A percentile compares a stretch with the other conserved stretches of the same genome.
phyloP scores from a whole-genome alignment of 2,888 invertebrate genomes.

The Diadromus collaris region DNA sequence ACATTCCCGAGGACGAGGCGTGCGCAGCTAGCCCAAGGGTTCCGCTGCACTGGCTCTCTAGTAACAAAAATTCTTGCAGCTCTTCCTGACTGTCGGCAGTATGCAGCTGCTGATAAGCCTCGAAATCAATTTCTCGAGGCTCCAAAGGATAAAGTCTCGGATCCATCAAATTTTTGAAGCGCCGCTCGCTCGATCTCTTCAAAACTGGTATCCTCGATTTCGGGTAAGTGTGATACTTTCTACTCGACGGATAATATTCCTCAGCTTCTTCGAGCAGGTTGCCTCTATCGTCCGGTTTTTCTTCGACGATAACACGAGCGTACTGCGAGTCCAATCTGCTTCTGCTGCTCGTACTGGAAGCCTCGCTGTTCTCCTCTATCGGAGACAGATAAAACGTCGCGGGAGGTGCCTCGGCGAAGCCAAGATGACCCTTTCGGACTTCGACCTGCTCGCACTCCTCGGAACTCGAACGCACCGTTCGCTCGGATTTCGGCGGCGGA shows the following conservation, averaged over 20 bases:
- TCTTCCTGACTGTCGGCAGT: slow-evolving; percentile 84
- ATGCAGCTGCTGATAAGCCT: slow-evolving; percentile 82
- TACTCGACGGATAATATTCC: slow-evolving; percentile 61
- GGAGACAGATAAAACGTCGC: slow-evolving; percentile 80
- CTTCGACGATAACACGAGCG: slow-evolving; percentile 46
- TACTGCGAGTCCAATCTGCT: slow-evolving; percentile 63
- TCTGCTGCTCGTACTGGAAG: slow-evolving; percentile 80
- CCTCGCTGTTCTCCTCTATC: slow-evolving; percentile 83
- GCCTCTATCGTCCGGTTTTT: slow-evolving; percentile 34
- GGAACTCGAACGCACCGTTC: slow-evolving; percentile 44
- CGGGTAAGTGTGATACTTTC: slow-evolving; percentile 82
- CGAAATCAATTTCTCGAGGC: slow-evolving; percentile 83
- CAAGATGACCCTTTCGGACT: slow-evolving; percentile 49
- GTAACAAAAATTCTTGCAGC: slow-evolving; percentile 83
- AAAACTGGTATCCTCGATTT: slow-evolving; percentile 79
- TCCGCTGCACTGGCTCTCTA: slow-evolving; percentile 83
- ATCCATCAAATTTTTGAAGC: slow-evolving; percentile 70
- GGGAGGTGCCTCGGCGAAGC: slow-evolving; percentile 59
- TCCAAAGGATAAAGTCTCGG: slow-evolving; percentile 82
- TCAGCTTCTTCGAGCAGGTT: slow-evolving; percentile 43
- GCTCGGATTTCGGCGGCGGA: slow-evolving; percentile 69
- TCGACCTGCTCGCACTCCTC: slow-evolving; percentile 45
- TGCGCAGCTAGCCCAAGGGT: slow-evolving; percentile 81
- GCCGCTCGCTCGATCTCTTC: slow-evolving; percentile 68
- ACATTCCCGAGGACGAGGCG: slow-evolving; percentile 75